Base-by-base conservation (phyloP, 2,888 invertebrate genomes). In the Aleiodes leptofemur region DNA sequence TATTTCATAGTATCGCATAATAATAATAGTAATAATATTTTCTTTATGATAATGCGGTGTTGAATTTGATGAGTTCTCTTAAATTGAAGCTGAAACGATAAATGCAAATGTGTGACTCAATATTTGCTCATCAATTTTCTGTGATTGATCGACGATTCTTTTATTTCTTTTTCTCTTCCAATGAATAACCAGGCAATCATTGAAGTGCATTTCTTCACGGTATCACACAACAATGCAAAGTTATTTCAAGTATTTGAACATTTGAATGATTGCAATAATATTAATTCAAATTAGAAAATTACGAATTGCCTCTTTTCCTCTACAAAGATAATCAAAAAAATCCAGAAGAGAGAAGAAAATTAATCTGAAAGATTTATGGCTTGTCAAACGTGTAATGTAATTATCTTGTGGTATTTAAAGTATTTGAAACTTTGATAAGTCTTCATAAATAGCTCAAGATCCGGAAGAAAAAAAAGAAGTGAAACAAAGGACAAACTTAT, bases 361-460 rank as follows among this genome's bases (percentile, higher is more conserved):
- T 16, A 43, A 61, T 61, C 43, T n/a, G 43, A 9, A 61, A 38
- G 43, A 38, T 61, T 0, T 38, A 38, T n/a, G 43, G 43, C 16
- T 43, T 48, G 14, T 8, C 4, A 48, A 14, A 8, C 43, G 16
- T 43, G 2, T 48, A 64, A 64, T 64, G 64, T 23, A 64, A 64
- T 64, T 64, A 64, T 23, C 64, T 43, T 48, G 48, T 4, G 64
- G 16, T 23, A 64, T 14, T 64, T 64, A 23, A 64, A 64, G 64
- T 9, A 64, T 48, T 23, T 64, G 14, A 64, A 64, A 64, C 23
- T 64, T 14, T 9, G 48, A 64, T 64, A 64, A 48, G 43, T 43
- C 64, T 64, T 64, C 16, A 23, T 64, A 64, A 64, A 64, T 64
- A 64, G 7, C 43, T 29, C n/a, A 43, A 34, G 16, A 48, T 48